Evolutionary conservation across 1,140 invertebrate genomes (phyloP).

Genomic region (Nasonia longicornis): DNA sequence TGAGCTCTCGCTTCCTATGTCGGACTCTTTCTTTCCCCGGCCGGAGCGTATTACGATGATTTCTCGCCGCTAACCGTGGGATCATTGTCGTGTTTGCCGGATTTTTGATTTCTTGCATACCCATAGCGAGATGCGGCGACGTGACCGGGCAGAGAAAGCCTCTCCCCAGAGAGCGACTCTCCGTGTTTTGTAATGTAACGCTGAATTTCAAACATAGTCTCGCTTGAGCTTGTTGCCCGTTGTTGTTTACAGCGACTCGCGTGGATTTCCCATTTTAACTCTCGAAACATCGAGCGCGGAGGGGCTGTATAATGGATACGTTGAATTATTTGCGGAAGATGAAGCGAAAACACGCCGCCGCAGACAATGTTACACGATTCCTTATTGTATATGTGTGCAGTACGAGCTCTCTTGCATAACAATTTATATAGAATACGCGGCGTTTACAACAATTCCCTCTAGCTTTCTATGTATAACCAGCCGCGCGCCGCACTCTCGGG

Average conservation of each 20-base stretch:
- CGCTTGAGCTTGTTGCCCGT: neutral
- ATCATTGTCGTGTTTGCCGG: neutral
- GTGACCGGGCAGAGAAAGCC: neutral
- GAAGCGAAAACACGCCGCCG: neutral
- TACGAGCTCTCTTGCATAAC: neutral
- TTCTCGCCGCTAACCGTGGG: neutral
- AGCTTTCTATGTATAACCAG: neutral
- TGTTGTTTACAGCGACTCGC: neutral
- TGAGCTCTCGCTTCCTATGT: conserved; percentile 39
- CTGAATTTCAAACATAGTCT: neutral
- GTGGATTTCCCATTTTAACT: neutral
- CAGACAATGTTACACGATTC: neutral
- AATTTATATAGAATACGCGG: neutral
- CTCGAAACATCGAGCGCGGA: no score
- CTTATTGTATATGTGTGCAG: neutral
- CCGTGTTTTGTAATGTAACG: neutral
- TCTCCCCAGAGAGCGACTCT: no score
- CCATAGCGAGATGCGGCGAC: neutral
- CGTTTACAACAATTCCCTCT: neutral
- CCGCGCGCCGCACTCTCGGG: no score
- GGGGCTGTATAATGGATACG: neutral
- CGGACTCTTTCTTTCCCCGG: neutral
- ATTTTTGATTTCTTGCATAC: neutral
- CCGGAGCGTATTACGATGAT: neutral
- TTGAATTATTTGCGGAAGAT: neutral